Base-by-base conservation (phyloP, 2,113 vertebrate species). In the Ardeotis arabs region DNA sequence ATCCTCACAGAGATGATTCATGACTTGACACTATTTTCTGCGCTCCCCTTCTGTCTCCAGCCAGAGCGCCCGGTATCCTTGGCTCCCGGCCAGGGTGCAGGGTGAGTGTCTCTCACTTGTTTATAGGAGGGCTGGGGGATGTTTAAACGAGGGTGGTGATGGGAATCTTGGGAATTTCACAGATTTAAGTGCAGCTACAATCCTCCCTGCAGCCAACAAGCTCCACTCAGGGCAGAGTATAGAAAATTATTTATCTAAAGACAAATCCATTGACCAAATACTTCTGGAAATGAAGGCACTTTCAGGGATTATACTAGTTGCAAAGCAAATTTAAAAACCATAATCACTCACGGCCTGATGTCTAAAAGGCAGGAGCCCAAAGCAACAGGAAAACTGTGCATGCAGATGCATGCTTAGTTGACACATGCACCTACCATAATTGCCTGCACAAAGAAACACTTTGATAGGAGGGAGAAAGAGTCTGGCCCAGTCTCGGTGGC, bases 141-240 rank as follows among this genome's bases (percentile, higher is more conserved):
- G 91, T 90, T 96, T 95, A 95, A 95, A 93, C 0, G 53, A 90
- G 67, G 44, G 35, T 74, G 70, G 74, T 45, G 33, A 87, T 73
- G 83, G 70, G 73, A 96, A 97, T 97, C 90, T 81, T 86, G 91
- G 72, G 86, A 95, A 95, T 94, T 96, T 82, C 79, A 62, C 84
- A 89, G 62, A 76, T 50, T 25, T n/a, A 89, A 70, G 47, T 77
- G 66, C 66, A 95, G 80, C 87, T 66, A 87, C 70, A 87, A 37
- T 68, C 77, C 68, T 90, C 63, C 69, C 69, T 66, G 77, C 56
- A 75, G 49, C 70, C 8, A 7, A 82, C 62, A 84, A 88, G 72
- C 37, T 84, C 37, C 28, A 22, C 37, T 52, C 29, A 49, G 77
- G 67, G 24, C 41, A 90, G 78, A 68, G 35, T 20, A 84, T 0